These are phyloP conservation scores for Idaea straminata DNA, from an alignment of 2,888 invertebrate species.

Conservation along the genomic window DNA sequence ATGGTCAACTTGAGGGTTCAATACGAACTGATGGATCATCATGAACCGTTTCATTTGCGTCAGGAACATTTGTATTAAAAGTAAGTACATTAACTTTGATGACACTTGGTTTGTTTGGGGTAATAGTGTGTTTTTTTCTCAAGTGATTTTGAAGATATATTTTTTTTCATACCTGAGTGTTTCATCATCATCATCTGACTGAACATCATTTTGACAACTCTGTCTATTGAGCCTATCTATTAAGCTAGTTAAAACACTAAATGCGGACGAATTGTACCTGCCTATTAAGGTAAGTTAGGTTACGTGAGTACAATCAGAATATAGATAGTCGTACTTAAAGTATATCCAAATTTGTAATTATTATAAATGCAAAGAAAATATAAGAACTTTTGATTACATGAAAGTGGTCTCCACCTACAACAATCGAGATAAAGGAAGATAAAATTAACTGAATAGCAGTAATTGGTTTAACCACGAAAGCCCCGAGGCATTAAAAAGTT, in stretches of 20 bases:
- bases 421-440: neutral
- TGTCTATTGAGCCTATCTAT: no score
- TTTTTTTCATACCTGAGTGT: no score
- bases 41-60: neutral
- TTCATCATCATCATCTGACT: no score
- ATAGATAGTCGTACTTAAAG: neutral
- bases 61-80: neutral
- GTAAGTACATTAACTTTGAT: neutral
- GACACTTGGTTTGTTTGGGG: no score
- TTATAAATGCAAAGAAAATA: neutral
- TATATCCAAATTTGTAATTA: neutral
- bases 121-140: no score
- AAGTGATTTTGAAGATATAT: no score
- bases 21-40: neutral
- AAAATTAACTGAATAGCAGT: neutral
- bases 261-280: no score
- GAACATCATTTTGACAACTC: no score
- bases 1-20: neutral
- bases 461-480: neutral
- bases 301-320: neutral
- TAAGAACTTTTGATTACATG: neutral
- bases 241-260: no score
- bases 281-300: no score
- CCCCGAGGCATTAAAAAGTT: neutral
- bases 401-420: conserved; percentile 1